Conservation (phyloP, 2,797 vertebrate species). For the Steatocranus sp. region DNA sequence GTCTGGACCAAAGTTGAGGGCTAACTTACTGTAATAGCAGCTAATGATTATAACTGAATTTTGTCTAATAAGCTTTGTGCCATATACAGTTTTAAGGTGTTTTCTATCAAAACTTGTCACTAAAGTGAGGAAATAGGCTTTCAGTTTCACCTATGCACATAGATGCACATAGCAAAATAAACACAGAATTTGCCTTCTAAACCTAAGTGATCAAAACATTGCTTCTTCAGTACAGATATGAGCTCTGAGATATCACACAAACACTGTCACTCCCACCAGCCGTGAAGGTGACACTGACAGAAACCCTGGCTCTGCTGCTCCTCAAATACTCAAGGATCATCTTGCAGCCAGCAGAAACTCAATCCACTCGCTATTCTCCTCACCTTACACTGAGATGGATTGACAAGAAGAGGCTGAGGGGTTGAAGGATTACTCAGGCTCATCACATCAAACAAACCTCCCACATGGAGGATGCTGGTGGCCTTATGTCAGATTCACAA, state of each 20-base stretch:
- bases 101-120: not conserved
- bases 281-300: slow-evolving; percentile 27
- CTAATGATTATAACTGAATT: not conserved
- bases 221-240: not conserved
- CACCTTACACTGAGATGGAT: slow-evolving; percentile 22
- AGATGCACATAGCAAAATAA: not conserved
- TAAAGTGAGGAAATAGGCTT: not conserved
- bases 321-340: slow-evolving; percentile 36
- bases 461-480: not conserved
- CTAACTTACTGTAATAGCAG: not conserved
- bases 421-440: not conserved
- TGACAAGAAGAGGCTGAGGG: slow-evolving; percentile 12
- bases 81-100: not conserved
- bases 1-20: not conserved
- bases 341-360: slow-evolving; percentile 29
- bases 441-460: slow-evolving; percentile 20
- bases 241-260: slow-evolving; percentile 1
- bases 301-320: slow-evolving; percentile 11
- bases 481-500: slow-evolving; percentile 21
- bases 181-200: not conserved
- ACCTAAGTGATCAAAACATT: not conserved
- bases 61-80: not conserved
- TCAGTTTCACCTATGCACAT: not conserved
- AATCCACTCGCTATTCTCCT: slow-evolving; percentile 30
- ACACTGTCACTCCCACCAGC: not conserved